phyloP scores from a whole-genome alignment of 2,797 vertebrate species.

The Pseudomugil tenellus region DNA sequence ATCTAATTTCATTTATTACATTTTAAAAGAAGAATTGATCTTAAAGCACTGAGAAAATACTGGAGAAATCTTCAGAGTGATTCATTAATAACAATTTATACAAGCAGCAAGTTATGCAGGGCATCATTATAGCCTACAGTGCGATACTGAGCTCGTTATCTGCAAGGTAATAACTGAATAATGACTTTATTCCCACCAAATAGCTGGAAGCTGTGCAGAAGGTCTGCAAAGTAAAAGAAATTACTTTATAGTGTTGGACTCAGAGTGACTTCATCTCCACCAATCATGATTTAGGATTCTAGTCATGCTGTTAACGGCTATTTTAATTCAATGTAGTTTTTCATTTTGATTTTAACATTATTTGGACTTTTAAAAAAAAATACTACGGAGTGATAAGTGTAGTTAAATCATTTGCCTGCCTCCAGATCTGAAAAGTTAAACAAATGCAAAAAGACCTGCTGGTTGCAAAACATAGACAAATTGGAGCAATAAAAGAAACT shows the following conservation, averaged over 20 bases:
- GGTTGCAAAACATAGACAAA: neutral
- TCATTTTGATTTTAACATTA: neutral
- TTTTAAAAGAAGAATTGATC: neutral
- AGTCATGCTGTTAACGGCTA: neutral
- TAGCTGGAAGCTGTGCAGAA: slow-evolving; percentile 1
- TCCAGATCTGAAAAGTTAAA: neutral
- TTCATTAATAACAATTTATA: slow-evolving; percentile 1
- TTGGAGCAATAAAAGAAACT: neutral
- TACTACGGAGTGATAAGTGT: neutral
- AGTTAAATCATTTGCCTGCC: neutral
- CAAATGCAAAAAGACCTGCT: neutral
- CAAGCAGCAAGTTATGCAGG: neutral
- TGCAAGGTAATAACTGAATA: slow-evolving; percentile 6
- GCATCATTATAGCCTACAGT: neutral
- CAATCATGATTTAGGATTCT: neutral
- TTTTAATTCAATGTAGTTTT: neutral
- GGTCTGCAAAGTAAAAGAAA: neutral
- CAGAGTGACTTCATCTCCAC: neutral
- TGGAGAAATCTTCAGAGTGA: neutral
- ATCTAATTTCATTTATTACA: neutral
- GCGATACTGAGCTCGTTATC: neutral
- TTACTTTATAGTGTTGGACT: neutral
- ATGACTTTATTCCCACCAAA: slow-evolving; percentile 5
- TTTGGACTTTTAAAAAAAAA: neutral
- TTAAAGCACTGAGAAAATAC: neutral